These are phyloP conservation scores for Amphibalanus amphitrite DNA, from an alignment of 1,140 invertebrate genomes.

Conservation along the genomic window DNA sequence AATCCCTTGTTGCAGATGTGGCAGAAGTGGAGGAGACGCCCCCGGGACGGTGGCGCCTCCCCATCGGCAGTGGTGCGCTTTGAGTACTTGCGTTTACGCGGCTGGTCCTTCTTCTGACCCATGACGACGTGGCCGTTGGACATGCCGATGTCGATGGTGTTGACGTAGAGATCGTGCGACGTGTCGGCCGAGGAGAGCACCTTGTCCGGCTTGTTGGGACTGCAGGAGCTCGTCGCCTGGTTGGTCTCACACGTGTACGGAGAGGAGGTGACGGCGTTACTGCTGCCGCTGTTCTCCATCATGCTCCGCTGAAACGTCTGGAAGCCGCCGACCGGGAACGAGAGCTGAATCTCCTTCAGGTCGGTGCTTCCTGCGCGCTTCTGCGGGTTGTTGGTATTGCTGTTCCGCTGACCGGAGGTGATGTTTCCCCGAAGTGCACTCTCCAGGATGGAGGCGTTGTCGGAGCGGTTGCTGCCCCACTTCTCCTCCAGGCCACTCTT, in stretches of 20 bases:
- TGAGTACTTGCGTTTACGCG: constrained; percentile 19
- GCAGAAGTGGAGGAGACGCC: constrained; percentile 65
- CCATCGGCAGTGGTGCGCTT: constrained; percentile 12
- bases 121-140: constrained; percentile 14
- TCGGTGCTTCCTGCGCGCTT: constrained; percentile 17
- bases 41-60: constrained; percentile 17
- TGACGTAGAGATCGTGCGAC: constrained; percentile 14
- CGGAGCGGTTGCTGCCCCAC: constrained; percentile 7
- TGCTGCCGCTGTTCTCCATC: background rate
- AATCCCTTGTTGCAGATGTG: constrained; percentile 82
- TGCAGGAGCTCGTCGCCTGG: constrained; percentile 2
- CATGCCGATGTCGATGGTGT: constrained; percentile 16
- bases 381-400: constrained; percentile 10
- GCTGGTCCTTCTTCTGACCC: constrained; percentile 13
- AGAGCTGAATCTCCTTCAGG: constrained; percentile 15
- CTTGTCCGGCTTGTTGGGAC: constrained; percentile 13
- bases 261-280: background rate
- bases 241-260: constrained; percentile 2
- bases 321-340: constrained; percentile 16
- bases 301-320: constrained; percentile 8
- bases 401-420: constrained; percentile 9
- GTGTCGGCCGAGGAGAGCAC: constrained; percentile 14
- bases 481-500: background rate
- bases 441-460: constrained; percentile 18
- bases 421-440: constrained; percentile 18